phyloP scores from a whole-genome alignment of 2,797 vertebrate species.

The Kryptolebias ocellatus region DNA sequence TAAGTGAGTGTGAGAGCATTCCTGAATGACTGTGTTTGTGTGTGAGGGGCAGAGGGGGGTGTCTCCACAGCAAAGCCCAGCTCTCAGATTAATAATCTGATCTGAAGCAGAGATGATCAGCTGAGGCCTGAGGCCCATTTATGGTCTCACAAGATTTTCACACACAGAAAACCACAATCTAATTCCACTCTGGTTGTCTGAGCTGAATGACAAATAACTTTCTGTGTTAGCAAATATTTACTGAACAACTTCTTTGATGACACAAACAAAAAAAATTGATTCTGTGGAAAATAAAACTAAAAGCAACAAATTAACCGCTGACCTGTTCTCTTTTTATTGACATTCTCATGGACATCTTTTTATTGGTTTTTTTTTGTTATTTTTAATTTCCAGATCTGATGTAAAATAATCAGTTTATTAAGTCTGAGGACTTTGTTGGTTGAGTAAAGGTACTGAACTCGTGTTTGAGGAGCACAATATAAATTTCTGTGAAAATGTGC shows the following conservation, averaged over 20 bases:
- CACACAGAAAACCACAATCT: constrained; percentile 5
- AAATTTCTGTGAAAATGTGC: too few relatives aligned
- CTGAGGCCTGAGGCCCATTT: constrained; percentile 13
- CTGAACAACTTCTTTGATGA: neutral
- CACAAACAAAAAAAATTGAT: too few relatives aligned
- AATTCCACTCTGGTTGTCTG: neutral
- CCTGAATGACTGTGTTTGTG: constrained; percentile 40
- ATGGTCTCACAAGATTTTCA: constrained; percentile 20
- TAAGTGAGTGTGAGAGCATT: constrained; percentile 40
- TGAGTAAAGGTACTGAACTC: too few relatives aligned
- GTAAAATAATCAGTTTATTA: too few relatives aligned
- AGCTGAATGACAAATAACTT: neutral
- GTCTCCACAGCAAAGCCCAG: constrained; percentile 17
- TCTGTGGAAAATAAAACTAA: too few relatives aligned
- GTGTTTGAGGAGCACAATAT: too few relatives aligned
- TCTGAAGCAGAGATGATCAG: constrained; percentile 32
- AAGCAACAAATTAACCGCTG: too few relatives aligned
- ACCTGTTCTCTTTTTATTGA: too few relatives aligned
- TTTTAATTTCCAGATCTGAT: too few relatives aligned
- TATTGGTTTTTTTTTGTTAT: too few relatives aligned
- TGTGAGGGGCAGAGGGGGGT: constrained; percentile 30
- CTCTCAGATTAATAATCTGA: constrained; percentile 41
- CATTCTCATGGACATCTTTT: too few relatives aligned
- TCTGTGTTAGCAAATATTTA: neutral
- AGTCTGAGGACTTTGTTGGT: too few relatives aligned